A percentile compares a stretch with the other conserved stretches of the same genome.
phyloP scores from a whole-genome alignment of 2,888 invertebrate genomes.

The Antheraea yamamai region DNA sequence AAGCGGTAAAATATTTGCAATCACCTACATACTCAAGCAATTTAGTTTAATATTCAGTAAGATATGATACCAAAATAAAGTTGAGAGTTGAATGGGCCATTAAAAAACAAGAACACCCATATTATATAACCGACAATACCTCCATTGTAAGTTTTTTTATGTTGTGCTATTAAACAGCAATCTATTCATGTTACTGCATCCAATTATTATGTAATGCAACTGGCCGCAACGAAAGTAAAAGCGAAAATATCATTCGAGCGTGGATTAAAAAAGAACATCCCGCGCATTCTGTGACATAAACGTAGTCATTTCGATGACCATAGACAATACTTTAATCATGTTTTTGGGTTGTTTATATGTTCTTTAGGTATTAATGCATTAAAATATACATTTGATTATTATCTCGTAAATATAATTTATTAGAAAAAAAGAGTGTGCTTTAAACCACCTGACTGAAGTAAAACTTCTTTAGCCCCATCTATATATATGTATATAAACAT shows the following conservation, averaged over 20 bases:
- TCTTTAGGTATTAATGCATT: too few relatives aligned
- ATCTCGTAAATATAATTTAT: too few relatives aligned
- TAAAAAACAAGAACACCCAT: conserved; percentile 2
- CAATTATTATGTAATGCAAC: conserved; percentile 60
- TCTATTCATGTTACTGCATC: conserved; percentile 52
- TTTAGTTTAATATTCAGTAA: neutral
- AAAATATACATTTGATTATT: too few relatives aligned
- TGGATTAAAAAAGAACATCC: conserved; percentile 45
- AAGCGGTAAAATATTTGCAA: too few relatives aligned
- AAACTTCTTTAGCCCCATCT: too few relatives aligned
- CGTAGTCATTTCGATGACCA: conserved; percentile 25
- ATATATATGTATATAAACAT: too few relatives aligned
- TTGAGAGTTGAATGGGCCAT: conserved; percentile 1
- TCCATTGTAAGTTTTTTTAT: conserved; percentile 36
- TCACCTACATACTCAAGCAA: neutral
- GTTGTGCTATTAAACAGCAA: conserved; percentile 46
- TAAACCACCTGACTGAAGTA: too few relatives aligned
- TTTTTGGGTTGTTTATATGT: neutral
- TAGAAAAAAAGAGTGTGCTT: too few relatives aligned
- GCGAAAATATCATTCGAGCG: conserved; percentile 57
- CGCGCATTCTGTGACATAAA: conserved; percentile 43
- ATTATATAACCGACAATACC: conserved; percentile 13
- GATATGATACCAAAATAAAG: neutral
- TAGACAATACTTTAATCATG: neutral
- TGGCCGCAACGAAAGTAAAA: conserved; percentile 71